These are phyloP conservation scores for Cossypha heuglini DNA, from an alignment of 2,797 vertebrate genomes.

Conservation along the genomic window DNA sequence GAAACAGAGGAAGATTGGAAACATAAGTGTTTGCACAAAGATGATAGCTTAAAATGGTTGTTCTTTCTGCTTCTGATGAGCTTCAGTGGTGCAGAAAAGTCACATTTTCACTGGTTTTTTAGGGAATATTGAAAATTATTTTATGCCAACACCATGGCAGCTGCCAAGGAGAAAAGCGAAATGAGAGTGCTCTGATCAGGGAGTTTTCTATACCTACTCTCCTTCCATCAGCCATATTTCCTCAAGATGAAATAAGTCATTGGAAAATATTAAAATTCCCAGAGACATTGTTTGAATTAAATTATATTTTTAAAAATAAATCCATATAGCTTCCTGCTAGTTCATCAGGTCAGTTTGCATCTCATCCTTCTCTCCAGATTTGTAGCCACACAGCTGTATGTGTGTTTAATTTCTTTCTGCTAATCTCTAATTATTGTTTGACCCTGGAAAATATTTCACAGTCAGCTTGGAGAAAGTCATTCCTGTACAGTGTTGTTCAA, in stretches of 20 bases:
- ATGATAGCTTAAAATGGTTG: not conserved
- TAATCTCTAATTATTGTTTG: not conserved
- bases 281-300: not conserved
- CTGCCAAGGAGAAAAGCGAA: not conserved
- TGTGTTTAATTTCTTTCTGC: not conserved
- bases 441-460: not conserved
- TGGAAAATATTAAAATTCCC: not conserved
- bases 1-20: not conserved
- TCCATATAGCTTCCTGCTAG: not conserved
- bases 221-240: not conserved
- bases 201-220: not conserved
- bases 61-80: not conserved
- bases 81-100: not conserved
- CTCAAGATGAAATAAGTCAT: not conserved
- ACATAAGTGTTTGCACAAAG: not conserved
- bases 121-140: not conserved
- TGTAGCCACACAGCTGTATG: not conserved
- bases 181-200: not conserved
- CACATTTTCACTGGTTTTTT: not conserved
- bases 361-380: not conserved
- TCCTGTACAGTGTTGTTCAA: accelerated
- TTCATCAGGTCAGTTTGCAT: not conserved
- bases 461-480: not conserved
- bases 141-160: not conserved
- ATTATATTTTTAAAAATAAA: not conserved